Evolutionary conservation across 2,113 vertebrate species (phyloP).

Genomic region (Tragelaphus imberbis): DNA sequence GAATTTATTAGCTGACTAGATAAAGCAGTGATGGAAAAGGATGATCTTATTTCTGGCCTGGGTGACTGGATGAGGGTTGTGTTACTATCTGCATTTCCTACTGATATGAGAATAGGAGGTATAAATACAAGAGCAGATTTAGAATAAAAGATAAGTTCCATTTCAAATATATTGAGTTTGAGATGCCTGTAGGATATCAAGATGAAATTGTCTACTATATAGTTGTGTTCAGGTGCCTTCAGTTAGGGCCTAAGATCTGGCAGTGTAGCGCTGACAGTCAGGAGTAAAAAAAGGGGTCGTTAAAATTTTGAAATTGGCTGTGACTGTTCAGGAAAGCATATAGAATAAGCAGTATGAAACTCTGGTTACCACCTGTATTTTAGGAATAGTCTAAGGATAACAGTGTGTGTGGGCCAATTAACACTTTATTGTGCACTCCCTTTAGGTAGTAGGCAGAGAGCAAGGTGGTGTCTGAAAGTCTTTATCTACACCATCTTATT

Average conservation of each 20-base stretch:
- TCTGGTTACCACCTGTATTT: neutral
- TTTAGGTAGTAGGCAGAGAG: neutral
- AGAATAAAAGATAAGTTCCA: neutral
- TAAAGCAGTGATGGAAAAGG: neutral
- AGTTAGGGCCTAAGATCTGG: neutral
- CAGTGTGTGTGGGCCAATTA: neutral
- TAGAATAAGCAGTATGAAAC: neutral
- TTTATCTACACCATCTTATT: neutral
- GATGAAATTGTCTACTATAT: neutral
- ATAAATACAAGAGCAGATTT: neutral
- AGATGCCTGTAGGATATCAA: neutral
- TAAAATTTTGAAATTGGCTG: neutral
- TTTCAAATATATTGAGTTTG: neutral
- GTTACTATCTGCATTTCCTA: neutral
- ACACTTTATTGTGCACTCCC: neutral
- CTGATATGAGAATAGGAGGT: neutral
- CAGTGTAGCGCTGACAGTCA: neutral
- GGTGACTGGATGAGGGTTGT: neutral
- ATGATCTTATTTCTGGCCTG: neutral
- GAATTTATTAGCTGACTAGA: neutral
- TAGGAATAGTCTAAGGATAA: neutral
- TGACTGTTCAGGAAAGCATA: neutral
- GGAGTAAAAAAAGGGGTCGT: neutral
- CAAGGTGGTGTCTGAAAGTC: neutral
- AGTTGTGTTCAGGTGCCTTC: neutral